A percentile compares a stretch with the other conserved stretches of the same genome.
Conservation (phyloP, 2,797 vertebrate genomes). For the Acestrorhynchus altus region DNA sequence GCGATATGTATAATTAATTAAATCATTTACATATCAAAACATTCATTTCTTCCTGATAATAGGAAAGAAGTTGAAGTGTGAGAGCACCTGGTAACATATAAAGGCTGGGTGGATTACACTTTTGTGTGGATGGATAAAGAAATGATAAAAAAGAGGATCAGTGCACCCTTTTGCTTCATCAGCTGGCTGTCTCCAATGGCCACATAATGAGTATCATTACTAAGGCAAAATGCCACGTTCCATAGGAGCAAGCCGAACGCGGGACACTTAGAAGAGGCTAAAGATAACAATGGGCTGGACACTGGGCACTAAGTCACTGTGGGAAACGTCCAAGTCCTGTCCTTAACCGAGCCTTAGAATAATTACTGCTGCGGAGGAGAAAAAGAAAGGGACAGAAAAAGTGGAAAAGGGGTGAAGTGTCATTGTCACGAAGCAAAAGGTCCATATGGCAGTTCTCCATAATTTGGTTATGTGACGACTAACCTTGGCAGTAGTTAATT, state of each 20-base stretch:
- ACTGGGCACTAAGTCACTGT: slow-evolving; percentile 10
- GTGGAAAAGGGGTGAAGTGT: slow-evolving; percentile 24
- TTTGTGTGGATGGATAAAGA: slow-evolving; percentile 34
- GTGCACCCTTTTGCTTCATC: slow-evolving; percentile 44
- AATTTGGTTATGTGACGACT: slow-evolving; percentile 52
- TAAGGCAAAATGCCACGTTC: slow-evolving; percentile 42
- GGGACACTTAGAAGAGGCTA: slow-evolving; percentile 35
- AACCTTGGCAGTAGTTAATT: slow-evolving; percentile 54
- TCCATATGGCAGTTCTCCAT: slow-evolving; percentile 50
- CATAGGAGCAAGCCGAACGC: slow-evolving; percentile 41
- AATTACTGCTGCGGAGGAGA: slow-evolving; percentile 9
- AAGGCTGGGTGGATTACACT: slow-evolving; percentile 49
- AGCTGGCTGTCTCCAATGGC: slow-evolving; percentile 44
- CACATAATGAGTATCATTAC: slow-evolving; percentile 59
- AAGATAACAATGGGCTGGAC: slow-evolving; percentile 45
- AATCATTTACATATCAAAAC: slow-evolving; percentile 68
- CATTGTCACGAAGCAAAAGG: slow-evolving; percentile 35
- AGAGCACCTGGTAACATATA: slow-evolving; percentile 51
- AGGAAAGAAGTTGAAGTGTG: slow-evolving; percentile 40
- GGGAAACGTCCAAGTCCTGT: slow-evolving; percentile 27
- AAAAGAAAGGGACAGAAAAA: neutral
- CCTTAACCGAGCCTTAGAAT: slow-evolving; percentile 30
- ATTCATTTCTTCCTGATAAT: slow-evolving; percentile 57
- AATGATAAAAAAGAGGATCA: slow-evolving; percentile 22
- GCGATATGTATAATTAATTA: slow-evolving; percentile 63